Base-by-base conservation (phyloP, 2,888 invertebrate species). In the Watsonalla binaria region DNA sequence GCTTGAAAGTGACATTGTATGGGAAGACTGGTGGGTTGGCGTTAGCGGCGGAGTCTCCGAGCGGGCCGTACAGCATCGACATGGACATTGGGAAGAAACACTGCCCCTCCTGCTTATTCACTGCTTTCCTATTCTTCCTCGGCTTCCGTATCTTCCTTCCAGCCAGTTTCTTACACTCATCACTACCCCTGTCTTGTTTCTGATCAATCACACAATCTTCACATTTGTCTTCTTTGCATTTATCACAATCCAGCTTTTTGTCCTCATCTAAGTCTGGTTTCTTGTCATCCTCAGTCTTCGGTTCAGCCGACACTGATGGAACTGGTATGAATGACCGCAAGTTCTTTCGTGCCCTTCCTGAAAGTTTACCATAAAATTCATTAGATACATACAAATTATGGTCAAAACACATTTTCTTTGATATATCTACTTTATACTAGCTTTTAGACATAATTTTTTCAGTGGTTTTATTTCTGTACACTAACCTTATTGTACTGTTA, bases 1-100 rank as follows among this genome's bases (percentile, higher is more conserved):
- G 95, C 68, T 95, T 94, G 81, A 98, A 98, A 58, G 94, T 94
- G 53, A 98, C 95, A 86, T 98, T 99, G 74, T 96, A 93, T 0
- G 98, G 98, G 83, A 98, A 98, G 42, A 92, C 92, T 59, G 92
- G 92, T 6, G 76, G 80, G 51, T 69, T 76, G 57, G 72, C 81
- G 67, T 74, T 93, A 83, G 82, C 63, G 0, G 73, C 62, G 0
- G 93, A 92, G 70, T 93, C 92, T 69, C 94, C 94, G 59, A 96
- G 92, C 11, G 95, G 94, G 49, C 98, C 98, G 81, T 96, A 97
- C 81, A 95, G 92, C 75, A 97, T 93, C 46, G 96, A 94, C 94
- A 98, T 96, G 15, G 97, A 97, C 78, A 95, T 94, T 2, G 98
- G 98, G 86, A 96, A 98, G 82, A 86, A 89, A 58, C 80, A 90